phyloP scores from a whole-genome alignment of 37 sponge, comb jelly and placozoan genomes.

The Halisarca cf. caerulea region DNA sequence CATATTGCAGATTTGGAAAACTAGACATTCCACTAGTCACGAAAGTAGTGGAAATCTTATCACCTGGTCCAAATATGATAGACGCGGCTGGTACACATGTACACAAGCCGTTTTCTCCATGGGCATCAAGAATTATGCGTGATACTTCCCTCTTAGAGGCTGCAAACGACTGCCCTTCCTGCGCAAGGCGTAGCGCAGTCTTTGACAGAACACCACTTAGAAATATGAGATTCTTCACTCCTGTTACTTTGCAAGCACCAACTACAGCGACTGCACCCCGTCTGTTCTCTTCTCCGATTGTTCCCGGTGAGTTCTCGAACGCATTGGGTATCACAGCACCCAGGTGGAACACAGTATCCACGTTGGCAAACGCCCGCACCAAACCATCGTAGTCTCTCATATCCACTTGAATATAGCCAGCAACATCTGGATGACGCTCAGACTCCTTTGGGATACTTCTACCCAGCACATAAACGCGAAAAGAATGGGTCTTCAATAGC shows the following conservation, averaged over 20 bases:
- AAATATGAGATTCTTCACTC: constrained; percentile 60
- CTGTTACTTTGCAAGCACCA: constrained; percentile 41
- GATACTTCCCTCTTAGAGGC: constrained; percentile 10
- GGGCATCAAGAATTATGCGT: constrained; percentile 26
- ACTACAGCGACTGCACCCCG: constrained; percentile 35
- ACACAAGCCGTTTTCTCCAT: constrained; percentile 39
- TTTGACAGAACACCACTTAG: no score
- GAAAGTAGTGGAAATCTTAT: constrained; percentile 8
- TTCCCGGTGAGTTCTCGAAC: constrained; percentile 34
- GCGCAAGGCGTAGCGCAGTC: no score
- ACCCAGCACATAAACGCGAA: constrained; percentile 67
- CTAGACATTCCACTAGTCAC: constrained; percentile 40
- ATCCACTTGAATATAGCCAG: constrained; percentile 71
- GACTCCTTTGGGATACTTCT: constrained; percentile 36
- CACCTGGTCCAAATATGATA: constrained; percentile 54
- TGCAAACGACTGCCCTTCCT: constrained; percentile 26
- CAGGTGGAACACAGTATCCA: constrained; percentile 64
- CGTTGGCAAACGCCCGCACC: constrained; percentile 52
- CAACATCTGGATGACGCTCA: constrained; percentile 53
- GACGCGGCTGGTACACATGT: constrained; percentile 46
- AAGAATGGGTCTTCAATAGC: constrained; percentile 37
- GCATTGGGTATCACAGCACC: constrained; percentile 60
- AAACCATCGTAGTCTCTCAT: constrained; percentile 64
- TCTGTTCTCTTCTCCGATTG: constrained; percentile 43
- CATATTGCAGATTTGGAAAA: constrained; percentile 25